These are phyloP conservation scores for Chelmon rostratus DNA, from an alignment of 2,797 vertebrate genomes.

Conservation along the genomic window DNA sequence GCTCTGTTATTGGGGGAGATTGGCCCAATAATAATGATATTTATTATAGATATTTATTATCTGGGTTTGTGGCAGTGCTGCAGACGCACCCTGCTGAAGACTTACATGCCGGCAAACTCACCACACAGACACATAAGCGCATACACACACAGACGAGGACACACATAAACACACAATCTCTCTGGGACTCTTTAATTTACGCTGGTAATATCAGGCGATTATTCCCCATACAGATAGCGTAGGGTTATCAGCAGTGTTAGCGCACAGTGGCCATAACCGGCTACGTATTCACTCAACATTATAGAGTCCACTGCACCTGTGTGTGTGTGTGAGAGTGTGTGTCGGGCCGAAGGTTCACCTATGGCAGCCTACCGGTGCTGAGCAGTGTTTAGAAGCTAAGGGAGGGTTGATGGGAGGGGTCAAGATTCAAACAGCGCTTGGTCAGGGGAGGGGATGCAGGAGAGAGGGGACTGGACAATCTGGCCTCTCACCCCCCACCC, in stretches of 20 bases:
- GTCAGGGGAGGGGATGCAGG: conserved; percentile 73
- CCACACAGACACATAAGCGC: conserved; percentile 32
- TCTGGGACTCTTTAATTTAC: conserved; percentile 81
- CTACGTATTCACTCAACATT: conserved; percentile 72
- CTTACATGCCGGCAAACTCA: conserved; percentile 55
- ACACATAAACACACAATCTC: conserved; percentile 54
- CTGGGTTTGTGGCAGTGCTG: conserved; percentile 80
- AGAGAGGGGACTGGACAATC: conserved; percentile 78
- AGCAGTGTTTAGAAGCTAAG: conserved; percentile 74
- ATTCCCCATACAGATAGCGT: conserved; percentile 78
- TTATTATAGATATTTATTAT: conserved; percentile 92
- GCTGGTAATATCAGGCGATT: conserved; percentile 81
- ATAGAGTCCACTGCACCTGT: conserved; percentile 57
- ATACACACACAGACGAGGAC: conserved; percentile 2
- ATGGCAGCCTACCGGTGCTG: conserved; percentile 60
- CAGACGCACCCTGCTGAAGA: conserved; percentile 64
- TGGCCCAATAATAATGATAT: conserved; percentile 90
- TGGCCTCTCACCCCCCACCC: conserved; percentile 69
- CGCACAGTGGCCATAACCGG: conserved; percentile 57
- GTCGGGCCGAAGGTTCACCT: conserved; percentile 59
- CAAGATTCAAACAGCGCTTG: conserved; percentile 81
- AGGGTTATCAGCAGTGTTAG: conserved; percentile 75
- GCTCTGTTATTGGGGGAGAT: conserved; percentile 85
- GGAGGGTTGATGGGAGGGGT: conserved; percentile 76
- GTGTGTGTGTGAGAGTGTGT: conserved; percentile 39